Evolutionary conservation across 1,140 invertebrate species (phyloP), one percentile per base, ranked within the genome.

Genomic region (Leptinotarsa defecta): DNA sequence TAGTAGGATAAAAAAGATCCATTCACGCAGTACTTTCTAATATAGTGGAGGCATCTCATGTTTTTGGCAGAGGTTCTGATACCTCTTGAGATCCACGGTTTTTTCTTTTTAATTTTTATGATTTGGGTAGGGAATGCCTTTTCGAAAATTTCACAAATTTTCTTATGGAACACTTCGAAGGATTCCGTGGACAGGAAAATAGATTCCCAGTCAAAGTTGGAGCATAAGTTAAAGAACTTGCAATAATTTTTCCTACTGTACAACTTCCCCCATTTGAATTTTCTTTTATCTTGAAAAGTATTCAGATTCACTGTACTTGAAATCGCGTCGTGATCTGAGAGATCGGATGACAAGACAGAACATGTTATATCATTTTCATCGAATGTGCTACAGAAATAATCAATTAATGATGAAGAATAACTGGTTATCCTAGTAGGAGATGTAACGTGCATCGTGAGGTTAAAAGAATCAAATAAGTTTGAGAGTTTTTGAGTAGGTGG

Each of bases 361-460:
- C 63, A 64, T 64, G 63, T 20, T 19, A 64, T 19, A 64, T 64
- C 63, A 19, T 64, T 64, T 64, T 64, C 63, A 64, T 64, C 63
- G 13, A 64, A 19, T 13, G 63, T 17, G 19, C 13, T 64, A 64
- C 63, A 64, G 6, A n/a, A 64, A 19, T 64, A 64, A 64, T 64
- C 63, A 64, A 64, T 64, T 19, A 64, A 17, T 17, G 63, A 64
- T 64, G 13, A 13, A 13, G 63, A 64, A 64, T 64, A 64, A 17
- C 19, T 64, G 63, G 13, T 64, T 17, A 20, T 64, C 19, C 63
- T 13, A 17, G 63, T 64, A 13, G 19, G 13, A 17, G 13, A 13
- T 17, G 63, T 64, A 19, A 64, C 63, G 19, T 64, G 63, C 63
- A 64, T 64, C 24, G 5, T 27, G 24, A 27, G 24, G 24, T 27